Base-by-base conservation (phyloP, 2,888 invertebrate genomes). In the Tetranychus truncatus region DNA sequence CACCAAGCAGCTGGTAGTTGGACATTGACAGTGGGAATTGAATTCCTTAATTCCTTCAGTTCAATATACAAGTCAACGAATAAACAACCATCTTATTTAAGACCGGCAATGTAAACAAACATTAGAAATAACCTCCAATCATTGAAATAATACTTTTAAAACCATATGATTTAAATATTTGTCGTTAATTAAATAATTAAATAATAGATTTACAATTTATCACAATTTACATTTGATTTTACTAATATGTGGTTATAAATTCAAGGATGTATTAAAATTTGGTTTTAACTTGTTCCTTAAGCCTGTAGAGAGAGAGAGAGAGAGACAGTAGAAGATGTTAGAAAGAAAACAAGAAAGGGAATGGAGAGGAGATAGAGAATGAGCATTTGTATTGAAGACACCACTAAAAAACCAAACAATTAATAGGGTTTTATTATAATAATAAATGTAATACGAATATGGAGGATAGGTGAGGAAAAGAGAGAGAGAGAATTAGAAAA, bases 1-100 rank as follows among this genome's bases (percentile, higher is more conserved):
- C 79, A 75, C 78, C 78, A 75, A 79, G 76, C 74, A 79, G 75
- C 75, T 79, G 79, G 76, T 79, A 79, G 74, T 79, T 78, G 75
- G 78, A 78, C 79, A 79, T 79, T 71, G n/a, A 44, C 46, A 45
- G 44, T 15, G 55, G 65, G 55, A 55, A 55, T 15, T 55, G 11
- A 55, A 55, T 55, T 15, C 55, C 55, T 55, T 7, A 55, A 55
- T 55, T 15, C 55, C 55, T 55, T 7, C 7, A 55, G 55, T 55
- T 55, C 3, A 15, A 55, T 55, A 55, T 15, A 55, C 55, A 55
- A 55, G 11, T 55, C 3, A 55, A 55, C 55, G 7, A 55, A 15
- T 15, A 55, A 15, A 55, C 55, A 55, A 55, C 9, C 55, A 55
- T 55, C 15, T 55, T 55, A 55, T 15, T 15, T 55, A 55, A 55